Percentiles rank a stretch among this genome's conserved stretches.
Conservation (phyloP, 2,888 invertebrate genomes). For the Synergus gifuensis region DNA sequence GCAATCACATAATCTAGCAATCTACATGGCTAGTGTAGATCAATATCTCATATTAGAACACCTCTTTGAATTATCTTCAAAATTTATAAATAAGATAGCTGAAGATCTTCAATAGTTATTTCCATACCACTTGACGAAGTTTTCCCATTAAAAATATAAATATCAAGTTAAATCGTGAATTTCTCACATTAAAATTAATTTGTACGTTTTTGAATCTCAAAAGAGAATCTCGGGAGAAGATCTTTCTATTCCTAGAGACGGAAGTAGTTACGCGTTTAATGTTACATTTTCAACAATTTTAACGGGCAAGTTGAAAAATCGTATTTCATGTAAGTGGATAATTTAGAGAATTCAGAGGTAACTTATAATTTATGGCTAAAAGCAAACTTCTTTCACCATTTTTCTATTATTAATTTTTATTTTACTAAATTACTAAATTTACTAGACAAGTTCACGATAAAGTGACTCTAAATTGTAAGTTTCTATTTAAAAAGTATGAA, state of each 20-base stretch:
- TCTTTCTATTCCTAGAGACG: not conserved
- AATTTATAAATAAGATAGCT: not conserved
- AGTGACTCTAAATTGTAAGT: not conserved
- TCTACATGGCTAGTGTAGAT: not conserved
- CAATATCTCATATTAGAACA: conserved; percentile 1
- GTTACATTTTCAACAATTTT: not conserved
- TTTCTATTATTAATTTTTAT: no score
- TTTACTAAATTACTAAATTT: not conserved
- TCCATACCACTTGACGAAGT: not conserved
- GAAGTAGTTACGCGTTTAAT: not conserved
- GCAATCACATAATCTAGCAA: conserved; percentile 14
- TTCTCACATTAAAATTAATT: not conserved
- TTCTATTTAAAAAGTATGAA: conserved; percentile 26
- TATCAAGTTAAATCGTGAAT: not conserved
- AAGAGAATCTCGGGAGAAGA: not conserved
- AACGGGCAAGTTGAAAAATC: conserved; percentile 3
- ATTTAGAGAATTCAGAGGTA: not conserved
- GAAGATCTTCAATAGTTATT: not conserved
- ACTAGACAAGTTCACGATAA: not conserved
- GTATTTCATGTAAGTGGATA: not conserved
- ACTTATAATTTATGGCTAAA: not conserved
- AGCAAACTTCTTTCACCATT: no score
- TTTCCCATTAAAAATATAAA: not conserved
- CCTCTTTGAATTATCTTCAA: not conserved
- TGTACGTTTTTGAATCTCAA: not conserved